phyloP scores from a whole-genome alignment of 2,888 invertebrate species.

The Patella caerulea region DNA sequence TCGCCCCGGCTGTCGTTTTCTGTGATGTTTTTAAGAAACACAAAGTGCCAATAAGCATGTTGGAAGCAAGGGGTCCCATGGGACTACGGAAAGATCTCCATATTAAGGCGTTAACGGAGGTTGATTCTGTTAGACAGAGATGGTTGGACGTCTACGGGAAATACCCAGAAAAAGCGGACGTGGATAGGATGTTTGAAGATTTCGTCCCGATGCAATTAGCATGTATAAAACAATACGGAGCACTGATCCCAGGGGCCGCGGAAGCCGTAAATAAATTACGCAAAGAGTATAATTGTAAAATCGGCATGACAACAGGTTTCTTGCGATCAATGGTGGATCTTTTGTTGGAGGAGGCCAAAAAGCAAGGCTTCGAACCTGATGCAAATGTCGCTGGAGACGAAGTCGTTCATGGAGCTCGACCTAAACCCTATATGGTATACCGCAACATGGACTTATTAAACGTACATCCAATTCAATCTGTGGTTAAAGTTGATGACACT shows the following conservation, averaged over 20 bases:
- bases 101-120: slow-evolving; percentile 63
- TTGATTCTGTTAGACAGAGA: slow-evolving; percentile 55
- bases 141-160: slow-evolving; percentile 64
- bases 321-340: slow-evolving; percentile 65
- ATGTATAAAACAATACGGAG: slow-evolving; percentile 56
- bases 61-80: slow-evolving; percentile 71
- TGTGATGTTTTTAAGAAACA: slow-evolving; percentile 61
- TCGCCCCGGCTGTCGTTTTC: slow-evolving; percentile 70
- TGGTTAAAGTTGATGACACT: slow-evolving; percentile 71
- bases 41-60: slow-evolving; percentile 61
- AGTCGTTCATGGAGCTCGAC: slow-evolving; percentile 67
- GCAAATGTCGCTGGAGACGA: slow-evolving; percentile 70
- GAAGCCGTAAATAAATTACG: slow-evolving; percentile 56
- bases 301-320: slow-evolving; percentile 69
- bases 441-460: slow-evolving; percentile 69
- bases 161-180: slow-evolving; percentile 61
- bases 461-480: slow-evolving; percentile 65
- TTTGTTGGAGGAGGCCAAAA: slow-evolving; percentile 60
- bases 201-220: slow-evolving; percentile 68
- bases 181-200: slow-evolving; percentile 68
- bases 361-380: slow-evolving; percentile 69
- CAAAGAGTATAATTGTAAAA: slow-evolving; percentile 56
- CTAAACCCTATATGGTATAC: slow-evolving; percentile 72
- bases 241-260: slow-evolving; percentile 62
- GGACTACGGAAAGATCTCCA: slow-evolving; percentile 70